Conservation (phyloP, 2,888 invertebrate species). For the Osmoderma eremita region DNA sequence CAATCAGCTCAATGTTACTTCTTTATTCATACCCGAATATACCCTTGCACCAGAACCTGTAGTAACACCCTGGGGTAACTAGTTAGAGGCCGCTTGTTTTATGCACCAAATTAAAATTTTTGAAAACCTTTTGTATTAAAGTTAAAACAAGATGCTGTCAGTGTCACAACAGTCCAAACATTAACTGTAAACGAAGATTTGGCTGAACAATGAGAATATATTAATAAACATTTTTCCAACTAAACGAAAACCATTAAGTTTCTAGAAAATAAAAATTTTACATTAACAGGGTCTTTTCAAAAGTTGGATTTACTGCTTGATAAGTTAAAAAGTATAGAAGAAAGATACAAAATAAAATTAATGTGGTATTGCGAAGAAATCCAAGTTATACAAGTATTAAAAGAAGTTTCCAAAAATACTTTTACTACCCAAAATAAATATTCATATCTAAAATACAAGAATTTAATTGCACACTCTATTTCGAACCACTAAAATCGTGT, state of each 20-base stretch:
- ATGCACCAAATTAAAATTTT: background rate
- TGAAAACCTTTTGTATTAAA: conserved; percentile 5
- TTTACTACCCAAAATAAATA: too few species aligned
- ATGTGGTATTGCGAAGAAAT: too few species aligned
- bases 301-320: background rate
- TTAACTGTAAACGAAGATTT: background rate
- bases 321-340: background rate
- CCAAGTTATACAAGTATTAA: too few species aligned
- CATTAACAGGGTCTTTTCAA: background rate
- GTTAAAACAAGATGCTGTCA: background rate
- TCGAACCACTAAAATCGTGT: background rate
- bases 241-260: background rate
- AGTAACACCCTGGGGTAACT: too few species aligned
- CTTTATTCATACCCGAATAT: too few species aligned
- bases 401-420: too few species aligned
- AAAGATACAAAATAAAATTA: too few species aligned
- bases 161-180: background rate
- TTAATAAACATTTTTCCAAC: background rate
- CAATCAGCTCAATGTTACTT: too few species aligned
- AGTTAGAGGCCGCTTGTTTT: background rate
- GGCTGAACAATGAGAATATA: background rate
- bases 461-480: background rate
- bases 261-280: background rate
- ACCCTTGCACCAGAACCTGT: too few species aligned
- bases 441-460: too few species aligned